These are phyloP conservation scores for Pteropus alecto DNA, from an alignment of 2,113 vertebrate genomes.

Conservation along the genomic window DNA sequence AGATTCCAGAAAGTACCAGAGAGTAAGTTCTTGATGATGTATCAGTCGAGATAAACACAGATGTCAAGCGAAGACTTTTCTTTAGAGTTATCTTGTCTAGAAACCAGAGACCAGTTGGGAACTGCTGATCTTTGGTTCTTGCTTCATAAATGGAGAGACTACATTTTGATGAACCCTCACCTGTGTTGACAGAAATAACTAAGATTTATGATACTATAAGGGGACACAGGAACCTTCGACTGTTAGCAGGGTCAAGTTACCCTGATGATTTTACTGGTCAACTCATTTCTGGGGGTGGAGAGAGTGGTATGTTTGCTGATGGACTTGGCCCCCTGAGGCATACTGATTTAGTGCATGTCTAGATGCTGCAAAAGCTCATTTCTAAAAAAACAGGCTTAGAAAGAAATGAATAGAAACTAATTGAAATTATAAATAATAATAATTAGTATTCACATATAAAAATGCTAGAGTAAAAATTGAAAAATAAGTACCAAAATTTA, in stretches of 20 bases:
- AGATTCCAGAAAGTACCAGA: not conserved
- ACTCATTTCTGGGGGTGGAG: not conserved
- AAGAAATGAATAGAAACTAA: not conserved
- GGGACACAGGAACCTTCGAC: not conserved
- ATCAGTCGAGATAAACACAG: not conserved
- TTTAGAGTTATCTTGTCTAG: not conserved
- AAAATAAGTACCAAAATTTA: not conserved
- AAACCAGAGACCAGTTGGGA: not conserved
- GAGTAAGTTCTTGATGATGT: not conserved
- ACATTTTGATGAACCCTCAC: not conserved
- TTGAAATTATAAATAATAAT: not conserved
- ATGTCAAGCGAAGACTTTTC: not conserved
- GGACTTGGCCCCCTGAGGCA: not conserved
- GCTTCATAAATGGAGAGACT: not conserved
- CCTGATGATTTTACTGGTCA: not conserved
- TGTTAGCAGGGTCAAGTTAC: not conserved
- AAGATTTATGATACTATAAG: not conserved
- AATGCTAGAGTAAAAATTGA: not conserved
- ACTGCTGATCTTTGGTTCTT: slow-evolving; percentile 42
- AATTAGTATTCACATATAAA: not conserved
- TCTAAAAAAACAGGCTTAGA: not conserved
- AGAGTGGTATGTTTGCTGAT: not conserved
- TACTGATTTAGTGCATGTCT: not conserved
- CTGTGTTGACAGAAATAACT: not conserved
- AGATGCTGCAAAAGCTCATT: not conserved